Conservation (phyloP, 2,113 vertebrate species). For the Chunga burmeisteri region DNA sequence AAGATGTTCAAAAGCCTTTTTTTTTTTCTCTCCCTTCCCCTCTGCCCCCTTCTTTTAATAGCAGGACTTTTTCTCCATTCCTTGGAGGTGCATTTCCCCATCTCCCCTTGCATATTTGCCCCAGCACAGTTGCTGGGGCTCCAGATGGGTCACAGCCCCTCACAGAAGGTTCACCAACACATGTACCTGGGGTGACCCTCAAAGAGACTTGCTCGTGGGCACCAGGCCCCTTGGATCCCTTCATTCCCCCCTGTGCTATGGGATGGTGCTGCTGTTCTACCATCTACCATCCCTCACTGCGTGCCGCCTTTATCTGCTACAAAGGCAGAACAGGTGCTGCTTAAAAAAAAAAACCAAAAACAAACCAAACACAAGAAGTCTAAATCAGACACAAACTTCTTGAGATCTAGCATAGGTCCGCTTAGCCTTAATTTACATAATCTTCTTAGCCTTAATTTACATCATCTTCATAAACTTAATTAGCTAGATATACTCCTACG, state of each 20-base stretch:
- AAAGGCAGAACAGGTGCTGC: background rate
- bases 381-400: background rate
- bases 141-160: background rate
- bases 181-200: accelerated
- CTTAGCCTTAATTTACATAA: background rate
- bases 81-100: background rate
- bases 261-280: background rate
- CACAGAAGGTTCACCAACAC: background rate
- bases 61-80: background rate
- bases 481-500: background rate
- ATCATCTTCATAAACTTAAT: background rate
- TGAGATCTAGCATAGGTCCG: background rate
- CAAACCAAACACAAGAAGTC: background rate
- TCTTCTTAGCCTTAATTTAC: background rate
- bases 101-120: background rate
- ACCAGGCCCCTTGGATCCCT: background rate
- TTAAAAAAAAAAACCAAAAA: background rate
- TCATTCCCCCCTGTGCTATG: background rate
- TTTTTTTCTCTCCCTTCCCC: accelerated
- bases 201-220: background rate
- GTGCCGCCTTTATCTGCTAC: background rate
- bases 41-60: background rate
- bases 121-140: background rate
- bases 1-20: background rate
- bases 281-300: background rate